phyloP scores from a whole-genome alignment of 2,888 invertebrate species.

The Zygothrica quintamaculata region DNA sequence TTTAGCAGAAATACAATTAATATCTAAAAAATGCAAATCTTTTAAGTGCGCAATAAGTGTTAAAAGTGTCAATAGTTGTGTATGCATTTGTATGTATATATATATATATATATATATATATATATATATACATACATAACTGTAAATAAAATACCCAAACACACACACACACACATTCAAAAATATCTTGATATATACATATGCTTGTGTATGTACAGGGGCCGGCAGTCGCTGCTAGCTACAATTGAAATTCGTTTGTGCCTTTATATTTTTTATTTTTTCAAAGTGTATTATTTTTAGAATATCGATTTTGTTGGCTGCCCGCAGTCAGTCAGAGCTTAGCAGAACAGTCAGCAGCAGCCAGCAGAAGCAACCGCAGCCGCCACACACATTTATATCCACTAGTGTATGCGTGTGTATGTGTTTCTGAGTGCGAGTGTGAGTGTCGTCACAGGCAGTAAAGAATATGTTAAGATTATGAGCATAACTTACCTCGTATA shows the following conservation, averaged over 20 bases:
- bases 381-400: slow-evolving; percentile 39
- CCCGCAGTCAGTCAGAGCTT: slow-evolving; percentile 51
- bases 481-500: slow-evolving; percentile 60
- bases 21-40: slow-evolving; percentile 59
- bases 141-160: slow-evolving; percentile 27
- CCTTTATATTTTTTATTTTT: slow-evolving; percentile 68
- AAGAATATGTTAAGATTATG: slow-evolving; percentile 78
- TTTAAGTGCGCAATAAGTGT: slow-evolving; percentile 67
- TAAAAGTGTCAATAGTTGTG: slow-evolving; percentile 60
- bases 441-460: slow-evolving; percentile 54
- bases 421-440: slow-evolving; percentile 36
- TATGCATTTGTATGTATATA: slow-evolving; percentile 20
- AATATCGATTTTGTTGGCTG: slow-evolving; percentile 80
- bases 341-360: slow-evolving; percentile 22
- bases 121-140: slow-evolving; percentile 38
- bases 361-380: slow-evolving; percentile 51
- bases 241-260: slow-evolving; percentile 71
- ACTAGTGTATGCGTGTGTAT: slow-evolving; percentile 29
- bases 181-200: slow-evolving; percentile 5
- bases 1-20: slow-evolving; percentile 37
- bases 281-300: slow-evolving; percentile 81
- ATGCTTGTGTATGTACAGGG: slow-evolving; percentile 22
- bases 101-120: slow-evolving; percentile 35
- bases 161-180: slow-evolving; percentile 15
- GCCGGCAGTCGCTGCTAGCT: slow-evolving; percentile 45